Base-by-base conservation (phyloP, 2,113 vertebrate genomes). In the Zosterops pallidus region DNA sequence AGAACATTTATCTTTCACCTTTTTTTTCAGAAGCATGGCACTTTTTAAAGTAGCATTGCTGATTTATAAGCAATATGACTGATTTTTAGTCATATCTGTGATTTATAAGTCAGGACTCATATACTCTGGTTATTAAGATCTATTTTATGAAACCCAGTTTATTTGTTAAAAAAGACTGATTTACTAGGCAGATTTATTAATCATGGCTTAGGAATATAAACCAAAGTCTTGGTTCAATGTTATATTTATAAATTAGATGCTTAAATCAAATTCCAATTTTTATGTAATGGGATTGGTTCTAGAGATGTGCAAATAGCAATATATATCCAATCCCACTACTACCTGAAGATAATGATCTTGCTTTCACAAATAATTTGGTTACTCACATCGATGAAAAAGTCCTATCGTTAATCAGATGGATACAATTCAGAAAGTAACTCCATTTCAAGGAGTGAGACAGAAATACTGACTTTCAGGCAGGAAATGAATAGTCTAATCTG, bases 201-300 rank as follows among this genome's bases (percentile, higher is more conserved):
- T 95, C 91, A 83, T 76, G 56, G 37, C 44, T 94, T 91, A 53
- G 39, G 79, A 97, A 94, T 92, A 95, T 87, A 95, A 90, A 94
- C 56, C 47, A 55, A 72, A 90, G 59, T 71, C 86, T 90, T 89
- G 50, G 52, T 91, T 84, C 81, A 83, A 93, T 84, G 53, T 80
- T 95, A 55, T 50, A 91, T 95, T 89, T 90, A 87, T 72, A 94
- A 96, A 96, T 93, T 94, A 94, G 79, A 86, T 89, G 33, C 37
- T 97, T 90, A 96, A 97, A 96, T 95, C 82, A 97, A 92, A 91
- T 67, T 89, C 84, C 79, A 97, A 96, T 89, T 96, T 96, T 78
- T 86, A 88, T 57, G 89, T 96, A 93, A 96, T 84, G n/a, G 59
- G 22, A 81, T 89, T 94, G 25, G 76, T 41, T 93, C 85, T 50